Percentiles rank a stretch among this genome's conserved stretches.
These are phyloP conservation scores for Hypercompe scribonia DNA, from an alignment of 2,888 invertebrate species.

Conservation along the genomic window DNA sequence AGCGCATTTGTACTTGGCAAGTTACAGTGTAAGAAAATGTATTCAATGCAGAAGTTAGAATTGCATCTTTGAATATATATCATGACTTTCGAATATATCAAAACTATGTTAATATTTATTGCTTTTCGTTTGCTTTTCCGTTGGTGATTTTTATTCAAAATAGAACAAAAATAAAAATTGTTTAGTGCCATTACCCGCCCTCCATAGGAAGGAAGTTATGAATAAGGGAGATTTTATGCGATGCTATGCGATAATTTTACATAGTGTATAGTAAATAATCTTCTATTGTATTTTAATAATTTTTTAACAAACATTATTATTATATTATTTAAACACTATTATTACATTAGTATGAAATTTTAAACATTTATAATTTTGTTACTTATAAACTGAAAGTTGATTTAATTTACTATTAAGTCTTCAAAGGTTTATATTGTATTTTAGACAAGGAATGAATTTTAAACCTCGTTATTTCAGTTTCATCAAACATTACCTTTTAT, in stretches of 20 bases:
- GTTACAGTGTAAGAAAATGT: constrained; percentile 50
- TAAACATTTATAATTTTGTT: no score
- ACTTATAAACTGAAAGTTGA: no score
- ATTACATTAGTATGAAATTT: no score
- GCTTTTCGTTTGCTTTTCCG: constrained; percentile 60
- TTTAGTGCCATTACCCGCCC: constrained; percentile 50
- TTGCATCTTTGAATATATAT: constrained; percentile 58
- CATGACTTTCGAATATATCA: constrained; percentile 58
- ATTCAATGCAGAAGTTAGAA: constrained; percentile 54
- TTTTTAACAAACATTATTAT: no score
- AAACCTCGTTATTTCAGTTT: no score
- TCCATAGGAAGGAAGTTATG: constrained; percentile 65
- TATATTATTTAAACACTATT: no score
- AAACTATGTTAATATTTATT: constrained; percentile 71
- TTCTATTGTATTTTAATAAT: no score
- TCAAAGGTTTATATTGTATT: no score
- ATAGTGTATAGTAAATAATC: no score
- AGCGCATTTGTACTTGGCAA: constrained; percentile 14
- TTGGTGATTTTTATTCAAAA: constrained; percentile 67
- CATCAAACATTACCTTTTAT: no score
- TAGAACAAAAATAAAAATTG: constrained; percentile 62
- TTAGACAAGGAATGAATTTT: no score
- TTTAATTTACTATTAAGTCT: no score
- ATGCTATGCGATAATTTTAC: constrained; percentile 49
- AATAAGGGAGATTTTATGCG: constrained; percentile 69